Percentiles rank a stretch among this genome's conserved stretches.
Evolutionary conservation across 2,888 invertebrate genomes (phyloP).

Genomic region (Lasius fuliginosus): DNA sequence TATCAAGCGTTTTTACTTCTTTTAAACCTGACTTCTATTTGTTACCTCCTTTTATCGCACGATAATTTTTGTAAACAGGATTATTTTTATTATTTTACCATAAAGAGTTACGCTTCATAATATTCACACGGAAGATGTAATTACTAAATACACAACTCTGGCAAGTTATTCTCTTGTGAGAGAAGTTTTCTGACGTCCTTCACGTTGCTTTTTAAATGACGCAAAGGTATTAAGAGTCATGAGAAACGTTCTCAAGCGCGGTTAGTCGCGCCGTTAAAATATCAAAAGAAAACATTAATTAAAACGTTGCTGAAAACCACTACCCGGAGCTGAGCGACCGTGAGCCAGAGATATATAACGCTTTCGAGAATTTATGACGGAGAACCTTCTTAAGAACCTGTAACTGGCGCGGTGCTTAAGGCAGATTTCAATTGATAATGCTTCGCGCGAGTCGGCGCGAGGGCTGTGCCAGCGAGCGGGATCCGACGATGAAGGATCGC

Average conservation of each 20-base stretch:
- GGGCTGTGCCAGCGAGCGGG: constrained; percentile 34
- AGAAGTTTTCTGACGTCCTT: constrained; percentile 6
- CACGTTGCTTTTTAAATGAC: constrained; percentile 47
- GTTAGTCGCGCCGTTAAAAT: constrained; percentile 19
- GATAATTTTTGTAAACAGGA: neutral
- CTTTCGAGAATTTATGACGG: constrained; percentile 69
- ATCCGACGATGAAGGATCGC: constrained; percentile 66
- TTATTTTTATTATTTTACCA: constrained; percentile 31
- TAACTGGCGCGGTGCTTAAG: constrained; percentile 70
- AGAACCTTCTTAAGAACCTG: constrained; percentile 73
- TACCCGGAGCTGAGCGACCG: constrained; percentile 53
- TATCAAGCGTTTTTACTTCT: neutral
- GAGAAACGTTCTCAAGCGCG: constrained; percentile 26
- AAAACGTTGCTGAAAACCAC: constrained; percentile 64
- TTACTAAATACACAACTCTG: constrained; percentile 39
- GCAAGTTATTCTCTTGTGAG: constrained; percentile 23
- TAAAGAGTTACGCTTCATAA: neutral
- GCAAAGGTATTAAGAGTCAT: neutral
- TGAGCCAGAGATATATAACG: constrained; percentile 54
- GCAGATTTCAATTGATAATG: constrained; percentile 72
- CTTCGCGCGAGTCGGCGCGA: constrained; percentile 50
- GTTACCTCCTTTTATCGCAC: neutral
- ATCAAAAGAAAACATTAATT: constrained; percentile 72
- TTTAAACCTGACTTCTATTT: neutral
- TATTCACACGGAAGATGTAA: constrained; percentile 4